phyloP scores from a whole-genome alignment of 2,113 vertebrate species.

The Ciconia boyciana region DNA sequence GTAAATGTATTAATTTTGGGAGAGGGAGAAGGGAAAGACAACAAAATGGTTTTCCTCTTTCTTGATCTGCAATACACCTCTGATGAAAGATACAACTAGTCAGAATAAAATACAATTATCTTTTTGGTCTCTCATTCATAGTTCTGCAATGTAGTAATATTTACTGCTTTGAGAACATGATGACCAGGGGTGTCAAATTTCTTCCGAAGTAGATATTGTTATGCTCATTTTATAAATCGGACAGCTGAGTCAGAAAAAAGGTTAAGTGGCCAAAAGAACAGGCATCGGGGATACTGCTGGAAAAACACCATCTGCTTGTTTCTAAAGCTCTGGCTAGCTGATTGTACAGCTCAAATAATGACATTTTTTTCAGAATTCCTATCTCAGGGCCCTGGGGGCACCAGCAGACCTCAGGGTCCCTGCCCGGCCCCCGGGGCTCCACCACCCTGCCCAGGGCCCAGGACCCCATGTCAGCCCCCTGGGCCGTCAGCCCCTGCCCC shows the following conservation, averaged over 20 bases:
- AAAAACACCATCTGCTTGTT: neutral
- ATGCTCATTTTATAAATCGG: neutral
- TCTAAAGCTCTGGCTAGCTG: neutral
- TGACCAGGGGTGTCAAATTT: neutral
- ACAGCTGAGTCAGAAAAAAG: neutral
- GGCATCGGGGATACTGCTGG: neutral
- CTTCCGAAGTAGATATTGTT: neutral
- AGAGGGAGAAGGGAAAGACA: neutral
- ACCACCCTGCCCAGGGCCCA: too few relatives aligned
- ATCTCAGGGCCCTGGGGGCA: neutral
- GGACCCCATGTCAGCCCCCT: neutral
- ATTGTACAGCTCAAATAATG: neutral
- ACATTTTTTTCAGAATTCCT: neutral
- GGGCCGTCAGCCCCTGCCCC: neutral
- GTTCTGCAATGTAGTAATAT: neutral
- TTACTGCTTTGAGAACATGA: neutral
- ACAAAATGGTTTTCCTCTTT: neutral
- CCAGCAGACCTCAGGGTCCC: neutral
- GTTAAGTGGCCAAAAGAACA: neutral
- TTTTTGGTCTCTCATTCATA: neutral
- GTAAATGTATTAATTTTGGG: conserved; percentile 15
- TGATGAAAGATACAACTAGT: neutral
- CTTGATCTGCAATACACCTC: neutral
- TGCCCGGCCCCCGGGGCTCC: rapidly evolving
- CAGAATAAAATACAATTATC: neutral